Evolutionary conservation across 2,113 vertebrate species (phyloP).

Genomic region (Megaceryle torquata): DNA sequence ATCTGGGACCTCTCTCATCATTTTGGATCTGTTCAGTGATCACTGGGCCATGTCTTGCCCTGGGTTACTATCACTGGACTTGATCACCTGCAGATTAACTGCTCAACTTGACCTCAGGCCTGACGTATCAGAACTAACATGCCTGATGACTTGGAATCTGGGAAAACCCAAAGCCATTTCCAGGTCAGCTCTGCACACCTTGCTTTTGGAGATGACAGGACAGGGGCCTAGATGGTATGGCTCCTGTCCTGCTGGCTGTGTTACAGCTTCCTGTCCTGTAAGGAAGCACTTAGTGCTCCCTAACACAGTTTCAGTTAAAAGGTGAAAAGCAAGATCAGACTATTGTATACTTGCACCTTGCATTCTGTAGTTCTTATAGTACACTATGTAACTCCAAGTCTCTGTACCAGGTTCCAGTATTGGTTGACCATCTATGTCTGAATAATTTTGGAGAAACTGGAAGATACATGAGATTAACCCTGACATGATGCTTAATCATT

Average conservation of each 20-base stretch:
- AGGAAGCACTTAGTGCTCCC: background rate
- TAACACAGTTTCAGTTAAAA: background rate
- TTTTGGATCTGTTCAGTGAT: background rate
- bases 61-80: background rate
- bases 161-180: background rate
- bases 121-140: background rate
- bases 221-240: too few relatives aligned
- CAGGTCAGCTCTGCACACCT: background rate
- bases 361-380: background rate
- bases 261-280: background rate
- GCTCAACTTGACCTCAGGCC: background rate
- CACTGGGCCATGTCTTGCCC: background rate
- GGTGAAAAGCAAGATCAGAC: background rate
- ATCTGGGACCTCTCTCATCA: background rate
- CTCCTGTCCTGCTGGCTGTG: background rate
- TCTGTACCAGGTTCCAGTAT: background rate
- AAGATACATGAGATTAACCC: background rate
- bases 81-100: background rate
- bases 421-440: background rate
- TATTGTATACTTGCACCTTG: background rate
- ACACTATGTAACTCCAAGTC: background rate
- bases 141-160: background rate
- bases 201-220: background rate
- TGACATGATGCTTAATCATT: background rate
- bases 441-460: background rate